Percentiles rank a stretch among this genome's conserved stretches.
Evolutionary conservation across 2,888 invertebrate species (phyloP).

Genomic region (Drepana falcataria): DNA sequence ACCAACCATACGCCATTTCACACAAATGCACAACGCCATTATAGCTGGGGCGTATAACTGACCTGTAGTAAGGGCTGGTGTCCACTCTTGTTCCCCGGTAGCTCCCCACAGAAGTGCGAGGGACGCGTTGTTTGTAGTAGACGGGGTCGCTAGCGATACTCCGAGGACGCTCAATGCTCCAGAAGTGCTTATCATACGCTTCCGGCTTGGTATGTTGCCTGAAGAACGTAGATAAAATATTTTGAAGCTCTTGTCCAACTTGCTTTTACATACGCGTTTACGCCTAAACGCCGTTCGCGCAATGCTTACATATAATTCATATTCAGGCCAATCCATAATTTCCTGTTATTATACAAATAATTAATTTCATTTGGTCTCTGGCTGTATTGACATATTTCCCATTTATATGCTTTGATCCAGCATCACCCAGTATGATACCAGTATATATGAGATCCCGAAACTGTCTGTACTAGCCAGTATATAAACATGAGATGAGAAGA

Average conservation of each 20-base stretch:
- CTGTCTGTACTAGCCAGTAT: no score
- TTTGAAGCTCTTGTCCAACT: neutral
- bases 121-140: conserved; percentile 68
- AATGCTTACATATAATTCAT: no score
- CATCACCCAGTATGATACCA: no score
- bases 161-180: conserved; percentile 40
- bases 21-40: conserved; percentile 5
- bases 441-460: no score
- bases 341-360: no score
- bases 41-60: conserved; percentile 9
- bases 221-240: conserved; percentile 8
- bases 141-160: conserved; percentile 35
- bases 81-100: conserved; percentile 98
- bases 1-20: neutral
- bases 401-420: no score
- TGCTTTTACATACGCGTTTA: no score
- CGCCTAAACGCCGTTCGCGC: no score
- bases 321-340: no score
- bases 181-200: conserved; percentile 64
- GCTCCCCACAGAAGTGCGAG: conserved; percentile 93
- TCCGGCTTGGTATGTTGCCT: conserved; percentile 65
- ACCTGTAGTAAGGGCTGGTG: conserved; percentile 97
- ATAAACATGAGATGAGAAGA: no score
- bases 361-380: no score
- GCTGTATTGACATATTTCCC: no score